Conservation (phyloP, 1,140 invertebrate genomes). For the Pseudomyrmex dendroicus region DNA sequence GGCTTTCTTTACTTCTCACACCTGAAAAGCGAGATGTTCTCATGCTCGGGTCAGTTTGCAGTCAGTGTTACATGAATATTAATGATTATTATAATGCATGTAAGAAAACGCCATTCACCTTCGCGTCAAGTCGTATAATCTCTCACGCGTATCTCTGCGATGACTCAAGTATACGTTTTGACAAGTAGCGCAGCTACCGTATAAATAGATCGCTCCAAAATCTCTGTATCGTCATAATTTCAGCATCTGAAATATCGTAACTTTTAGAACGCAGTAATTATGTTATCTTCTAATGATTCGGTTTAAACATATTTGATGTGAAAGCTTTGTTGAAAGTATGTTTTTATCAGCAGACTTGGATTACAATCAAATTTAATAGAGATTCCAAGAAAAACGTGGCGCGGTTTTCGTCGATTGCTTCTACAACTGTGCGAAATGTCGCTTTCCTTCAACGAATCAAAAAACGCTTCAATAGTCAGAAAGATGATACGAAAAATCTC, state of each 20-base stretch:
- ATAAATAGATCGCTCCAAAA: too few relatives aligned
- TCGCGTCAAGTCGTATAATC: background rate
- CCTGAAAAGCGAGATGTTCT: background rate
- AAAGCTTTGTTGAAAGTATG: too few relatives aligned
- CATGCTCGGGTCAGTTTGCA: background rate
- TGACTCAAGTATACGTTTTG: too few relatives aligned
- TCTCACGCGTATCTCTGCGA: too few relatives aligned
- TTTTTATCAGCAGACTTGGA: background rate
- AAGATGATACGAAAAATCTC: slow-evolving; percentile 10
- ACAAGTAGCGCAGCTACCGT: too few relatives aligned
- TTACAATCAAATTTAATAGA: slow-evolving; percentile 10
- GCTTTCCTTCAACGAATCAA: background rate
- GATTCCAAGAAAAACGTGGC: background rate
- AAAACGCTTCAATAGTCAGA: background rate
- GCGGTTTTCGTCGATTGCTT: slow-evolving; percentile 12
- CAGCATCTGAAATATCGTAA: too few relatives aligned
- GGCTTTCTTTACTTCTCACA: background rate
- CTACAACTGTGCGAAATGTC: background rate
- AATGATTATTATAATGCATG: slow-evolving; percentile 5
- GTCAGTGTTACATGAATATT: slow-evolving; percentile 21
- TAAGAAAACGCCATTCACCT: background rate
- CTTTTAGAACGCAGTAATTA: too few relatives aligned
- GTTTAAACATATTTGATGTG: too few relatives aligned
- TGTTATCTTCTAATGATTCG: too few relatives aligned
- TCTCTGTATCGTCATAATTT: too few relatives aligned